Conservation (phyloP, 2,113 vertebrate genomes). For the Lethenteron camtschaticum region DNA sequence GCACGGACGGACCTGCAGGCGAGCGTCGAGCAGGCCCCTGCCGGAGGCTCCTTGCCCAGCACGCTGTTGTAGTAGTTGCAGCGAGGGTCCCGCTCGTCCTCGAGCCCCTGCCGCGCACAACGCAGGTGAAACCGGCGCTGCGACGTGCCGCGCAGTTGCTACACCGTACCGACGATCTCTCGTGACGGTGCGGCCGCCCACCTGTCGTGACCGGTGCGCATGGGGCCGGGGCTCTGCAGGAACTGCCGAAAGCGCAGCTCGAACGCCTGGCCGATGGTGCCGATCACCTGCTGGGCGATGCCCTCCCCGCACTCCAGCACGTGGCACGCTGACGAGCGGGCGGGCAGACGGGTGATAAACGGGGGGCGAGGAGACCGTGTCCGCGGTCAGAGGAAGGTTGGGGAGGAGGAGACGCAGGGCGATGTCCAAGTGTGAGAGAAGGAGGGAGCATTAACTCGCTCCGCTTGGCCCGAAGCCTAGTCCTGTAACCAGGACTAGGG, state of each 20-base stretch:
- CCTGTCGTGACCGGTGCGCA: constrained; percentile 35
- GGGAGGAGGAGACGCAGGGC: too few relatives aligned
- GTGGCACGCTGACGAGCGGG: constrained; percentile 38
- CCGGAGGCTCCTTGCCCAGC: constrained; percentile 35
- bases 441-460: too few relatives aligned
- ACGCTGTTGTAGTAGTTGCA: constrained; percentile 55
- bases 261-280: constrained; percentile 63
- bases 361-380: too few relatives aligned
- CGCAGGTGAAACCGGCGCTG: background rate
- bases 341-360: too few relatives aligned
- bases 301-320: constrained; percentile 55
- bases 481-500: too few relatives aligned
- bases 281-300: constrained; percentile 48
- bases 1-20: constrained; percentile 12
- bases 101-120: background rate
- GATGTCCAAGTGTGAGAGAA: too few relatives aligned
- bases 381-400: too few relatives aligned
- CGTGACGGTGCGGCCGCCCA: constrained; percentile 16
- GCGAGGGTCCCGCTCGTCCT: constrained; percentile 17
- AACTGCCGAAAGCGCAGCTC: constrained; percentile 64
- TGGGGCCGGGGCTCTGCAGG: constrained; percentile 35
- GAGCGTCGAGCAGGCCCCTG: constrained; percentile 29
- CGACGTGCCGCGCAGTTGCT: background rate
- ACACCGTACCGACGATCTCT: background rate
- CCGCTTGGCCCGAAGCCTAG: too few relatives aligned